phyloP scores from a whole-genome alignment of 2,797 vertebrate genomes.

The Chromobotia macracanthus region DNA sequence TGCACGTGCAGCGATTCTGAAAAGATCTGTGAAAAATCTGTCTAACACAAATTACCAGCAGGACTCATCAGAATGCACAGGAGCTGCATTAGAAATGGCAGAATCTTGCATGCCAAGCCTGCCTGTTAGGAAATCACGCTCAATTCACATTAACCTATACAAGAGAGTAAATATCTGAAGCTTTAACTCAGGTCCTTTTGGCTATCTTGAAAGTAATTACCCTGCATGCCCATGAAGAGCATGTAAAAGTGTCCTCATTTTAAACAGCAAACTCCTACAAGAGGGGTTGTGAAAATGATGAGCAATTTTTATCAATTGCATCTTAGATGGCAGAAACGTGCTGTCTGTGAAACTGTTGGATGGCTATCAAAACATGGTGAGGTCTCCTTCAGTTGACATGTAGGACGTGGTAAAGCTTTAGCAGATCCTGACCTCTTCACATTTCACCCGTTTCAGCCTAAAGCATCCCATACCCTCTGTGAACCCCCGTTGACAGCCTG shows the following conservation, averaged over 20 bases:
- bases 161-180: constrained; percentile 71
- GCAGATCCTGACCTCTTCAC: constrained; percentile 47
- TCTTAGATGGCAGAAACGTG: constrained; percentile 45
- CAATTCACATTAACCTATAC: constrained; percentile 84
- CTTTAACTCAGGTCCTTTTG: constrained; percentile 71
- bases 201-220: constrained; percentile 81
- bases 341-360: constrained; percentile 49
- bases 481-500: constrained; percentile 54
- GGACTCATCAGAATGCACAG: constrained; percentile 79
- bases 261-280: constrained; percentile 43
- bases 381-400: constrained; percentile 51
- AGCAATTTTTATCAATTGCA: constrained; percentile 58
- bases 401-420: constrained; percentile 57
- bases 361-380: constrained; percentile 57
- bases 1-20: constrained; percentile 57
- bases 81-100: constrained; percentile 77
- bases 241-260: constrained; percentile 63
- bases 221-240: constrained; percentile 64
- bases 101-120: constrained; percentile 74
- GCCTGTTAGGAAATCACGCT: constrained; percentile 75
- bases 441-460: constrained; percentile 33
- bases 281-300: constrained; percentile 28
- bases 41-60: constrained; percentile 77
- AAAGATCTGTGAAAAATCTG: constrained; percentile 74
- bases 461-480: constrained; percentile 31